Evolutionary conservation across 2,113 vertebrate genomes (phyloP), one percentile per base, ranked within the genome.

Genomic region (Reinhardtius hippoglossoides): DNA sequence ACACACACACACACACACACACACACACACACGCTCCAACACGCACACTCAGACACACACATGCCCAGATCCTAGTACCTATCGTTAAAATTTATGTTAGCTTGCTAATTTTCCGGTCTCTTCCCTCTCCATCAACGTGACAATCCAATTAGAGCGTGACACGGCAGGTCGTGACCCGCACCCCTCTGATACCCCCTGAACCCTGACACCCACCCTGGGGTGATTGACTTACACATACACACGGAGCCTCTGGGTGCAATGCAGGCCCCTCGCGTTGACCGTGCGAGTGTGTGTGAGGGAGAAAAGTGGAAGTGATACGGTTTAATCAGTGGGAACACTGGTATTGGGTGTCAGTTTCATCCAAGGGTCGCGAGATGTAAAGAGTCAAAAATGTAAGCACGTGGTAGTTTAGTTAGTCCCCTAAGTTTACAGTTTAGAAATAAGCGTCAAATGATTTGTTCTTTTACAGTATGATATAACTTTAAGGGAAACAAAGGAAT

Each of bases 111-210:
- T 86, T 87, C 72, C 79, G 84, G 74, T 84, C 85, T 87, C 77
- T 80, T 82, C 87, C 84, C 82, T 76, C 80, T 83, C 82, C 81
- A 89, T 93, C 88, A 94, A 92, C 81, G 83, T 92, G 91, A 92
- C 91, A 91, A 90, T 93, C 89, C 80, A 90, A 92, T 94, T 92
- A 92, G 67, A 88, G 80, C 44, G 59, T 86, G 86, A 92, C 91
- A 92, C 56, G 57, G 56, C 69, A 65, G 87, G 91, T 92, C 81
- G 0, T 67, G 87, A 92, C 93, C 93, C 83, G 61, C 68, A 70
- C 68, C 83, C 57, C 59, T 62, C 82, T 74, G 86, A 84, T 79
- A 82, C 64, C 82, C 84, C 68, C 66, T 81, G 73, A 87, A 89
- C 86, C 75, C 69, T 46, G 59, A 82, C 75, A 76, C 78, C 71